A percentile compares a stretch with the other conserved stretches of the same genome.
Conservation (phyloP, 2,113 vertebrate species). For the Hippoglossus stenolepis region DNA sequence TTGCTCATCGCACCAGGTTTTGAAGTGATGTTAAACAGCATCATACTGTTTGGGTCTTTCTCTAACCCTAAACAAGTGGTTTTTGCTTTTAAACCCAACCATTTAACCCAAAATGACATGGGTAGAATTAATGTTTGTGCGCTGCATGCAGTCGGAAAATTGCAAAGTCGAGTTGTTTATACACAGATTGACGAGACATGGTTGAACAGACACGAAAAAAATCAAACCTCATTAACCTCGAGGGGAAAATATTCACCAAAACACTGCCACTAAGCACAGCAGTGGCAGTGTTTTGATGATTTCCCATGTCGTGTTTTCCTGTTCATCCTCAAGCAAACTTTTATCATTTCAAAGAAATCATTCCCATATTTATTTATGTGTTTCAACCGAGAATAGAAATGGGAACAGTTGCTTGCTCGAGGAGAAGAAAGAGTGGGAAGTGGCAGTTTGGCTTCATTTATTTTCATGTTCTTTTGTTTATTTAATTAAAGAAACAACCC, state of each 20-base stretch:
- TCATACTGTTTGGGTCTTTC: no score
- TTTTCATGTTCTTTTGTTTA: neutral
- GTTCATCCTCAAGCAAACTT: neutral
- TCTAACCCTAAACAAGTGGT: no score
- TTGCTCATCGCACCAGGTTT: no score
- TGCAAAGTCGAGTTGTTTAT: neutral
- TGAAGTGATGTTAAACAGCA: no score
- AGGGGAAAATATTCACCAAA: neutral
- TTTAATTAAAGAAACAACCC: neutral
- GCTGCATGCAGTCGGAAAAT: neutral
- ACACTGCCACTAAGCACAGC: neutral
- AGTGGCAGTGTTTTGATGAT: neutral
- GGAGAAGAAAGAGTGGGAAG: neutral
- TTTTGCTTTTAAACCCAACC: no score
- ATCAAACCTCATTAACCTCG: conserved; percentile 24
- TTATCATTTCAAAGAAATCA: conserved; percentile 2
- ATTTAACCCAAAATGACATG: neutral
- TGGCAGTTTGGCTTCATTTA: neutral
- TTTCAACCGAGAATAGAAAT: conserved; percentile 14
- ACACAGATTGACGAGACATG: neutral
- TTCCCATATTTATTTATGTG: neutral
- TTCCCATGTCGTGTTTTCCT: neutral
- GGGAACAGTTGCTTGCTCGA: conserved; percentile 2
- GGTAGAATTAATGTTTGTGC: neutral
- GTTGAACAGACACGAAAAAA: neutral